Base-by-base conservation (phyloP, 2,113 vertebrate species). In the Capra hircus region DNA sequence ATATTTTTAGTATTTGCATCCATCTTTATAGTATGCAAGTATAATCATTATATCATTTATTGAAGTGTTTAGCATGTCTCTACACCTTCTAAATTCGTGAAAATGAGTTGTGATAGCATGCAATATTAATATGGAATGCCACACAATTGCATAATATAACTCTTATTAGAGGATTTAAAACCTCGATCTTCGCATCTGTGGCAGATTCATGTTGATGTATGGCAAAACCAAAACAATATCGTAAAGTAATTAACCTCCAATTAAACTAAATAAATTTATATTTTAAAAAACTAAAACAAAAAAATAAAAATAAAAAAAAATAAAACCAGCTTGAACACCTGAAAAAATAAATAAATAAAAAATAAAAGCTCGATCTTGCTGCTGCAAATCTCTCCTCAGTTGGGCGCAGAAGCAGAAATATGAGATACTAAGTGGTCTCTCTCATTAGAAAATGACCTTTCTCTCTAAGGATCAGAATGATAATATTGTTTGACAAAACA, bases 111-210 rank as follows among this genome's bases (percentile, higher is more conserved):
- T 88, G 45, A 92, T 60, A 83, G 1, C 27, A 94, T 82, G n/a
- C 9, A 90, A 23, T 97, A 96, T 96, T 97, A 95, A 96, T 86
- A 95, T 64, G 17, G 96, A 74, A 93, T n/a, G 2, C 27, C 80
- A 86, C 14, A 57, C 60, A 97, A 95, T 88, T 88, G 30, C 13
- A 40, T 89, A 62, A 33, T 90, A 96, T 0, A 98, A 43, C 48
- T 95, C 7, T 50, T 88, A 88, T 25, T n/a, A 85, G 17, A 50
- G 16, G 17, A 48, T 78, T 84, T 82, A 52, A 62, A 88, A 50
- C 52, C 1, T 74, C 21, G 84, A 1, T 57, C 7, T 92, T 62
- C 55, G 3, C 57, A 12, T 59, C 57, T 25, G 57, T 59, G 55
- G 57, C 4, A 3, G 57, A 59, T 59, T 27, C 23, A 27, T 11